Evolutionary conservation across 2,888 invertebrate species (phyloP), one percentile per base, ranked within the genome.

Genomic region (Endotricha flammealis): DNA sequence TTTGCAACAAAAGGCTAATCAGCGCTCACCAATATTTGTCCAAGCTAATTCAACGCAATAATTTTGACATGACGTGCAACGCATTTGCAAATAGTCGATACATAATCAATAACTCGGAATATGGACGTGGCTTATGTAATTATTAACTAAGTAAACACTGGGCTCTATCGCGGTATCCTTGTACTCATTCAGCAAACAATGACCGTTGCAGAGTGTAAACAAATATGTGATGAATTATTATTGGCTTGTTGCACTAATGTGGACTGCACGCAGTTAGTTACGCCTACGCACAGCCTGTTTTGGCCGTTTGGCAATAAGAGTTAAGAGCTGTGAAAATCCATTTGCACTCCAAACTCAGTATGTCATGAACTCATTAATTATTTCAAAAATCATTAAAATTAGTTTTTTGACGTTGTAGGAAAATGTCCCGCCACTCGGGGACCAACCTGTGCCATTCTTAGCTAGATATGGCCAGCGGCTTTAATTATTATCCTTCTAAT

Each of bases 101-200:
- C 58, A 61, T 66, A 62, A 73, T 73, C 72, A 65, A 76, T 72
- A 66, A 61, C 48, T 48, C 46, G 51, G 57, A 60, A 67, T 67
- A 67, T 68, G 57, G 57, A 57, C 59, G 60, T 53, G 50, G 63
- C 68, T 73, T 70, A 75, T 77, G 80, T 77, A 82, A 81, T 81
- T 83, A 80, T 82, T 82, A 76, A 73, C 76, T 67, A 62, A 67
- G 67, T 58, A 82, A 65, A 80, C 74, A 80, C 41, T 52, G 64
- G 60, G 67, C 72, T 78, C 65, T 74, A 74, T 75, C 73, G 72
- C 58, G 65, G 69, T 64, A 74, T 77, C 78, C 79, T 79, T 81
- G 79, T 79, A 72, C 74, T 72, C 73, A 69, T 72, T 72, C 58
- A 47, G 57, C 73, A 81, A 81, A 83, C 81, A 83, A 64, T 68